These are phyloP conservation scores for Crypturellus undulatus DNA, from an alignment of 2,113 vertebrate species.

Conservation along the genomic window DNA sequence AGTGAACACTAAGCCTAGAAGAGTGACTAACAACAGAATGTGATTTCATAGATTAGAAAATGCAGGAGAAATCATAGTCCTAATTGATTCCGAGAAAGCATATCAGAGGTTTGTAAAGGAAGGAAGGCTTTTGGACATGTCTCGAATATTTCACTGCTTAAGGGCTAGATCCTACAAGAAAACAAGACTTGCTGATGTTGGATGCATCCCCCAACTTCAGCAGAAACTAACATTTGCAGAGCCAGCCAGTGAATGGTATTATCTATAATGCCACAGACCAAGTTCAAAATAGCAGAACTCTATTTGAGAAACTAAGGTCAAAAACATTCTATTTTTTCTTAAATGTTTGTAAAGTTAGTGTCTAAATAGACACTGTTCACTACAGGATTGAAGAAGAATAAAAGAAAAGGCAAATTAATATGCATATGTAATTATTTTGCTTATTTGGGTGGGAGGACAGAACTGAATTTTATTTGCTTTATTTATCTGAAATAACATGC, in stretches of 20 bases:
- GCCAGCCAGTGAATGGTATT: background rate
- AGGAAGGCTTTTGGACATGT: slow-evolving; percentile 53
- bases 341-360: background rate
- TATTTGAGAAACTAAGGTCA: slow-evolving; percentile 57
- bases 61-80: slow-evolving; percentile 34
- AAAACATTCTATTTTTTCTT: background rate
- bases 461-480: background rate
- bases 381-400: background rate
- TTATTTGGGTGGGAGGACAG: fast-evolving
- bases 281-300: slow-evolving; percentile 42
- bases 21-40: slow-evolving; percentile 24
- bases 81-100: slow-evolving; percentile 2
- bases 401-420: background rate
- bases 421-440: background rate
- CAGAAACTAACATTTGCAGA: background rate
- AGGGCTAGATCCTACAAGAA: background rate
- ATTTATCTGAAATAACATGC: background rate
- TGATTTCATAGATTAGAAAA: slow-evolving; percentile 66
- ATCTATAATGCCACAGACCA: slow-evolving; percentile 5
- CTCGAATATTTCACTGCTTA: slow-evolving; percentile 58
- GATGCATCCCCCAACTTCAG: background rate
- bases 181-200: background rate
- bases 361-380: background rate
- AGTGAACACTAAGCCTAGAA: slow-evolving; percentile 27
- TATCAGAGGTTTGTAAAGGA: slow-evolving; percentile 43